Percentiles rank a stretch among this genome's conserved stretches.
Conservation (phyloP, 2,888 invertebrate species). For the Mythimna lalbum region DNA sequence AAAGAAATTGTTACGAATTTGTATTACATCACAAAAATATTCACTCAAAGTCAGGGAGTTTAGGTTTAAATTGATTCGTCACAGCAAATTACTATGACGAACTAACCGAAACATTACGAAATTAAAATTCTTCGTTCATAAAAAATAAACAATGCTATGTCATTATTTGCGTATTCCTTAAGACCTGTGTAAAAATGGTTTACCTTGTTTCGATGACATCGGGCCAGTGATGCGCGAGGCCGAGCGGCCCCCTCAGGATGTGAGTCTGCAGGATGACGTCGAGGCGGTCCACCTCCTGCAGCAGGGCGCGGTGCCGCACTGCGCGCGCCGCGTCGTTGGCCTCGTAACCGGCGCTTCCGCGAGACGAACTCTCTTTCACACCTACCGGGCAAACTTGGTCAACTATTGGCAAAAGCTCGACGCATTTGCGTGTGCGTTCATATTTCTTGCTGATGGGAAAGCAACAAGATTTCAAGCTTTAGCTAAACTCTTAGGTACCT, state of each 20-base stretch:
- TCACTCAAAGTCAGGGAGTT: background rate
- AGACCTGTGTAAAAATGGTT: background rate
- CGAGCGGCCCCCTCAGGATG: constrained; percentile 89
- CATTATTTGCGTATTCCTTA: background rate
- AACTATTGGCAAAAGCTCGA: background rate
- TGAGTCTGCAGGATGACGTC: constrained; percentile 93
- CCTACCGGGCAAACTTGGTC: constrained; percentile 52
- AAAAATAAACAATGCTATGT: background rate
- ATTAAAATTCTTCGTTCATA: background rate
- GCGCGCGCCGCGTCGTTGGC: constrained; percentile 91
- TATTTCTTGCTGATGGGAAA: background rate
- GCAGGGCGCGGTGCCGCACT: constrained; percentile 91
- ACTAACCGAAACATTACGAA: background rate
- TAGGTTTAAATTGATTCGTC: background rate
- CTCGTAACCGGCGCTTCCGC: constrained; percentile 79
- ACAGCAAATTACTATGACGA: background rate
- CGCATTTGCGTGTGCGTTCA: background rate
- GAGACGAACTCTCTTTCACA: constrained; percentile 70
- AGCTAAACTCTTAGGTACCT: background rate
- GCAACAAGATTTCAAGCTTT: background rate
- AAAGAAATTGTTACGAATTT: constrained; percentile 4
- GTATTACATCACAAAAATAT: background rate
- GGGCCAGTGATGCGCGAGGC: constrained; percentile 92
- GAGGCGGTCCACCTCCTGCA: constrained; percentile 92
- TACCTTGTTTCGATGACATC: constrained; percentile 92